phyloP scores from a whole-genome alignment of 2,113 vertebrate species.

The Gadus macrocephalus region DNA sequence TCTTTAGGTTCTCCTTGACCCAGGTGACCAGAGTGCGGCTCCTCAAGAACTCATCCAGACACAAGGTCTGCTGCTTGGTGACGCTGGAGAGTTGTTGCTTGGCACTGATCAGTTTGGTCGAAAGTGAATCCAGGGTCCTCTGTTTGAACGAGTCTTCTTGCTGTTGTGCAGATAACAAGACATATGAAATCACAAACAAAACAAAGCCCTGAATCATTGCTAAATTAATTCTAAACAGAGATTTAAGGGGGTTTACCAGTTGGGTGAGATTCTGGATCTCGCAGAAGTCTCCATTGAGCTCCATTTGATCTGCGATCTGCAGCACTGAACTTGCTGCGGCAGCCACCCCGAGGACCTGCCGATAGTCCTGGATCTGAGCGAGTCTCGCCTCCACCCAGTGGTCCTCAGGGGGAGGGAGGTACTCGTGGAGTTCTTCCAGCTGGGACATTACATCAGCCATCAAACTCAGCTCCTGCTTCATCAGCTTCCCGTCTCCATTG shows the following conservation, averaged over 20 bases:
- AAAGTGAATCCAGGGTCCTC: slow-evolving; percentile 45
- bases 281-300: slow-evolving; percentile 60
- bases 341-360: slow-evolving; percentile 47
- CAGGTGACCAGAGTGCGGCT: slow-evolving; percentile 59
- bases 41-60: slow-evolving; percentile 61
- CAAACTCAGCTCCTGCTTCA: slow-evolving; percentile 58
- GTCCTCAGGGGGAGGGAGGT: background rate
- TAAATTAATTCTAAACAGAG: background rate
- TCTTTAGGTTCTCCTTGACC: slow-evolving; percentile 58
- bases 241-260: slow-evolving; percentile 52
- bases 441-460: slow-evolving; percentile 39
- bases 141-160: slow-evolving; percentile 53
- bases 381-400: slow-evolving; percentile 44
- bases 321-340: slow-evolving; percentile 56
- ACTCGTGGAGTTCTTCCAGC: too few species aligned
- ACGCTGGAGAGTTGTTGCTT: slow-evolving; percentile 46
- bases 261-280: slow-evolving; percentile 52
- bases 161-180: slow-evolving; percentile 40
- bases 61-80: slow-evolving; percentile 46
- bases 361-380: slow-evolving; percentile 61
- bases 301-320: slow-evolving; percentile 42
- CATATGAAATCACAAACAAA: background rate
- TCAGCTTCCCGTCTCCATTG: slow-evolving; percentile 43
- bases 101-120: slow-evolving; percentile 47
- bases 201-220: background rate